Evolutionary conservation across 2,113 vertebrate species (phyloP).

Genomic region (Marmota monax): DNA sequence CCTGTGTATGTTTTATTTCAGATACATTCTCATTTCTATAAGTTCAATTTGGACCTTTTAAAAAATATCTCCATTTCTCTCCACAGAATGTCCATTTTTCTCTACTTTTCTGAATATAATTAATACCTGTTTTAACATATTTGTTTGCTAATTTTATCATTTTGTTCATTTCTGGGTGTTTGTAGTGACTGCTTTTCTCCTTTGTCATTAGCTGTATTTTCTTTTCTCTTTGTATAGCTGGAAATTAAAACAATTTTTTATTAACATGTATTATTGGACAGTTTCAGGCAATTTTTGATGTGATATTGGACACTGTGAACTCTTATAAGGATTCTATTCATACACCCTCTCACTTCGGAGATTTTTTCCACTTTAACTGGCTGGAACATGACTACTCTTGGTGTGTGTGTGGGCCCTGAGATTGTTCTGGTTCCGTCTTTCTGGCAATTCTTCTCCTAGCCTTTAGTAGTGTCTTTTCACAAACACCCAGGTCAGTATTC

Average conservation of each 20-base stretch:
- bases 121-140: constrained; percentile 19
- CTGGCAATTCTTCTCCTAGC: background rate
- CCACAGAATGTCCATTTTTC: background rate
- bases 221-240: background rate
- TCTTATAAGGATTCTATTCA: background rate
- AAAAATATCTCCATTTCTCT: background rate
- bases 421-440: constrained; percentile 27
- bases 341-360: background rate
- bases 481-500: background rate
- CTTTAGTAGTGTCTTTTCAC: background rate
- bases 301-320: background rate
- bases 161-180: constrained; percentile 46
- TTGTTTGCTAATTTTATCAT: constrained; percentile 18
- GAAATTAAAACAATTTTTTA: background rate
- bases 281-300: background rate
- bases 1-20: background rate
- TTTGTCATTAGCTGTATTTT: background rate
- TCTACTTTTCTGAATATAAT: constrained; percentile 7
- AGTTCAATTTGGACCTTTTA: constrained; percentile 21
- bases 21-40: constrained; percentile 18
- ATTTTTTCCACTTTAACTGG: background rate
- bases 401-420: background rate
- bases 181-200: background rate
- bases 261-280: background rate
- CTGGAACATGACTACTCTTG: background rate